Percentiles rank a stretch among this genome's conserved stretches.
Conservation (phyloP, 2,797 vertebrate species). For the Lateolabrax maculatus region DNA sequence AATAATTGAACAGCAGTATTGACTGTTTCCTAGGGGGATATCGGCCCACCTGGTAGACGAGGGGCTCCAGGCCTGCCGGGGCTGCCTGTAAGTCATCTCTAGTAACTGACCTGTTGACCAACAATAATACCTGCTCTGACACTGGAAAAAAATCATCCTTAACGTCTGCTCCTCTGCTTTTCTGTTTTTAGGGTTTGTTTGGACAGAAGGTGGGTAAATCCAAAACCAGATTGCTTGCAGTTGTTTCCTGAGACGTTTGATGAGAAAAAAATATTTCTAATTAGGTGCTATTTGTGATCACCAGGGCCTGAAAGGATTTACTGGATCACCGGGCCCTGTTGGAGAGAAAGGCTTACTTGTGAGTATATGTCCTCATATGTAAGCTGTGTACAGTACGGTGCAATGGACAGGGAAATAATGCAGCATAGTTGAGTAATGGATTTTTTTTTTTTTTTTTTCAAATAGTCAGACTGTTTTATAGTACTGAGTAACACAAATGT, state of each 20-base stretch:
- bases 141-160: background rate
- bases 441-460: background rate
- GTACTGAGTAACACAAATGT: background rate
- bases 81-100: constrained; percentile 79
- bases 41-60: constrained; percentile 77
- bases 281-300: constrained; percentile 10
- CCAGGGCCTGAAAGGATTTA: constrained; percentile 88
- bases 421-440: background rate
- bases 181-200: constrained; percentile 80
- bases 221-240: background rate
- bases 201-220: constrained; percentile 85
- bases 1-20: background rate
- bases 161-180: constrained; percentile 37
- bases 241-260: background rate
- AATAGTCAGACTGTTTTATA: background rate
- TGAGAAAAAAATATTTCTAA: constrained; percentile 1
- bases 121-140: background rate
- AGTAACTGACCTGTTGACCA: background rate
- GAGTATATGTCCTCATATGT: constrained; percentile 55
- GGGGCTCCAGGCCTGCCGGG: constrained; percentile 84
- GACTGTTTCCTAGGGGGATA: constrained; percentile 80
- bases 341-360: constrained; percentile 83
- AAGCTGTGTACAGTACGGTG: background rate
- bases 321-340: constrained; percentile 76
- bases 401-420: background rate